Percentiles rank a stretch among this genome's conserved stretches.
Conservation (phyloP, 1,140 invertebrate species). For the Papilio polytes region DNA sequence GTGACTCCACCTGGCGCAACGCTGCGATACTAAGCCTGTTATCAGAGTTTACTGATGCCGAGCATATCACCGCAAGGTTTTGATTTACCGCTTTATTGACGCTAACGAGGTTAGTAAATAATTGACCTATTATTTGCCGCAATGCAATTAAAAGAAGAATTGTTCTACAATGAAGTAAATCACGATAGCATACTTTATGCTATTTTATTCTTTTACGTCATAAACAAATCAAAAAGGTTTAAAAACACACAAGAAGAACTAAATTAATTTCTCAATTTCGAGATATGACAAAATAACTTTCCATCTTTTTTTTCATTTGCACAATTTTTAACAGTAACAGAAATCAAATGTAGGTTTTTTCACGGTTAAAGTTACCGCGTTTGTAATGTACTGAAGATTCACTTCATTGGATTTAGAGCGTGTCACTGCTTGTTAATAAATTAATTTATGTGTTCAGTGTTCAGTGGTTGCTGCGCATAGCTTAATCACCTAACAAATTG, state of each 20-base stretch:
- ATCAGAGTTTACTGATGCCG: conserved; percentile 29
- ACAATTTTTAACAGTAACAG: not conserved
- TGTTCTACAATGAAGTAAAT: not conserved
- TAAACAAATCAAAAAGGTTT: not conserved
- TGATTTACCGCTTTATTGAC: conserved; percentile 26
- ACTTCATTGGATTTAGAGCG: not conserved
- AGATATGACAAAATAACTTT: not conserved
- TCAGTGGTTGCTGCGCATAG: not conserved
- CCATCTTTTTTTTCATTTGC: too few species aligned
- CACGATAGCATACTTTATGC: not conserved
- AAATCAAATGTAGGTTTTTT: not conserved
- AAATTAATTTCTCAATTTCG: not conserved
- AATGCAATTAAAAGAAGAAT: not conserved
- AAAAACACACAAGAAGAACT: not conserved
- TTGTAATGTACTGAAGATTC: not conserved
- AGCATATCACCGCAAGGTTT: not conserved
- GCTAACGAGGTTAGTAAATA: conserved; percentile 13
- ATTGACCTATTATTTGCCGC: conserved; percentile 1
- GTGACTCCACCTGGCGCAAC: conserved; percentile 31
- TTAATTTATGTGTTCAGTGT: not conserved
- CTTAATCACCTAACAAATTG: conserved; percentile 19
- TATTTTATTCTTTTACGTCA: not conserved
- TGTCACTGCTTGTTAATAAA: conserved; percentile 1
- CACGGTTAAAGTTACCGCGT: not conserved
- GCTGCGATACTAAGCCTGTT: conserved; percentile 18